phyloP scores from a whole-genome alignment of 2,113 vertebrate genomes.

The Aythya baeri region DNA sequence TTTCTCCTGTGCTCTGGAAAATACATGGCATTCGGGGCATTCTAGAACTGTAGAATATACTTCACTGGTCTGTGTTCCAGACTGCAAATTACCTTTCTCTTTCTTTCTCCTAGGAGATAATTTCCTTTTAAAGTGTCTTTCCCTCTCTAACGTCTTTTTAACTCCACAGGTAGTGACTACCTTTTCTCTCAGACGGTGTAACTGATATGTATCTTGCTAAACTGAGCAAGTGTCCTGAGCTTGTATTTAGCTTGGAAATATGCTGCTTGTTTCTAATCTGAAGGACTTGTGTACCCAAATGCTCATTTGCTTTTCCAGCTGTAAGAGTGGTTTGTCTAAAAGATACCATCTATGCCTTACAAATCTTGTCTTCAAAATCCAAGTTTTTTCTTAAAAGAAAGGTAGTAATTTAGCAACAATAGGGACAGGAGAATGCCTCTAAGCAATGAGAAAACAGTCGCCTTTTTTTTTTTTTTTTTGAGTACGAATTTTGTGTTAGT shows the following conservation, averaged over 20 bases:
- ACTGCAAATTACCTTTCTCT: not conserved
- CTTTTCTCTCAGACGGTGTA: not conserved
- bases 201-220: not conserved
- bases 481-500: not conserved
- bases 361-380: not conserved
- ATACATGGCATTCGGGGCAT: not conserved
- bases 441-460: not conserved
- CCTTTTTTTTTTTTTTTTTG: not conserved
- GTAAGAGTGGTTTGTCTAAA: not conserved
- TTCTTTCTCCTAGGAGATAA: not conserved
- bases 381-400: not conserved
- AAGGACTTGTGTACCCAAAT: not conserved
- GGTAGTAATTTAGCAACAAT: not conserved
- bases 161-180: not conserved
- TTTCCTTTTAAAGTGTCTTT: not conserved
- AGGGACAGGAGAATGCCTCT: not conserved
- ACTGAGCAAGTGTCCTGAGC: not conserved
- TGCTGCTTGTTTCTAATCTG: not conserved
- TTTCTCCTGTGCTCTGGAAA: not conserved
- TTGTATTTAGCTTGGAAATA: not conserved
- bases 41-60: not conserved
- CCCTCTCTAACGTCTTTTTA: not conserved
- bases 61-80: not conserved
- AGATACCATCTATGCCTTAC: too few species aligned
- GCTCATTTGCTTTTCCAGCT: accelerated